These are phyloP conservation scores for Lomographa bimaculata DNA, from an alignment of 2,888 invertebrate species.

Conservation along the genomic window DNA sequence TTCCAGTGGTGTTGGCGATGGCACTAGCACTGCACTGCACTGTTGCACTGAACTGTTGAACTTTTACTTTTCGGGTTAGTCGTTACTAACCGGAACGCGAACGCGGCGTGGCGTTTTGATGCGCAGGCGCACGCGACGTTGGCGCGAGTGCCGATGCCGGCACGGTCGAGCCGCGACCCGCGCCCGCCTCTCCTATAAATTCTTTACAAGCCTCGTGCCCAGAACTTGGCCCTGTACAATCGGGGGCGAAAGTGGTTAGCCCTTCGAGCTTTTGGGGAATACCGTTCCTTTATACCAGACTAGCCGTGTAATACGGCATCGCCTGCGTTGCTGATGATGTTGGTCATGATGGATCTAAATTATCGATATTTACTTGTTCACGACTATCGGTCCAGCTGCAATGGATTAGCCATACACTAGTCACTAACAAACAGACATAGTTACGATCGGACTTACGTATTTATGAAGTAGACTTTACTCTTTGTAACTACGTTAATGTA, in stretches of 20 bases:
- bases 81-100: no score
- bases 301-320: no score
- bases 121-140: conserved; percentile 28
- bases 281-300: no score
- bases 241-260: conserved; percentile 48
- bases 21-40: conserved; percentile 55
- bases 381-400: no score
- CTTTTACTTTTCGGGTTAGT: conserved; percentile 52
- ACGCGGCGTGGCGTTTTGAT: conserved; percentile 30
- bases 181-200: conserved; percentile 74
- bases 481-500: no score
- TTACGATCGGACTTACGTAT: no score
- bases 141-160: conserved; percentile 36
- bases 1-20: conserved; percentile 50
- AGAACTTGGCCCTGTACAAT: conserved; percentile 72
- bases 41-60: conserved; percentile 57
- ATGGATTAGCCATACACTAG: no score
- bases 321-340: no score
- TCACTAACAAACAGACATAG: no score
- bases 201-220: conserved; percentile 78
- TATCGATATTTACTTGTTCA: no score
- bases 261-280: conserved; percentile 43
- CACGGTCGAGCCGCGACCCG: conserved; percentile 53
- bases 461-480: no score
- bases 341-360: no score